Evolutionary conservation across 1,140 invertebrate genomes (phyloP).

Genomic region (Drosophila sp.): DNA sequence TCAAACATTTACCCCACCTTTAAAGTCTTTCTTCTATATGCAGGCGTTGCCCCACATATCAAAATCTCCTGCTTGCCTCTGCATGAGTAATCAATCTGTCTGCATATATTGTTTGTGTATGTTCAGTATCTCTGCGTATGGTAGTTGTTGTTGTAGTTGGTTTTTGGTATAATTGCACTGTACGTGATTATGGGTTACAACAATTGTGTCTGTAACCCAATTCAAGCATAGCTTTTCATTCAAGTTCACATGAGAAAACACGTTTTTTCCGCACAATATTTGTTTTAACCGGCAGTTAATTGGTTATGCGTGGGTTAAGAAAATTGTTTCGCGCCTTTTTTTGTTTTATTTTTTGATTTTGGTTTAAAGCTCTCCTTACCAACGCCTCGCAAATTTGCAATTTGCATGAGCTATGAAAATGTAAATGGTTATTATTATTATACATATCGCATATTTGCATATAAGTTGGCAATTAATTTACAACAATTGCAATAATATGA

Average conservation of each 20-base stretch:
- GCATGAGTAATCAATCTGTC: constrained; percentile 22
- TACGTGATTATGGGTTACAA: constrained; percentile 11
- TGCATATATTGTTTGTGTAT: neutral
- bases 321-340: constrained; percentile 75
- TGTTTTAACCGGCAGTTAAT: constrained; percentile 23
- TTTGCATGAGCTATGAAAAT: constrained; percentile 47
- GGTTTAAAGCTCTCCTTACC: neutral
- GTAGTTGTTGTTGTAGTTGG: constrained; percentile 2
- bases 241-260: constrained; percentile 68
- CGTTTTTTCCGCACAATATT: constrained; percentile 29
- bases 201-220: constrained; percentile 74
- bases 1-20: neutral
- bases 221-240: constrained; percentile 69
- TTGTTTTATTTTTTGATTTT: constrained; percentile 18
- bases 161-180: constrained; percentile 51
- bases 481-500: constrained; percentile 52
- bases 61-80: constrained; percentile 7
- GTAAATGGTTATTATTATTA: constrained; percentile 63
- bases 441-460: constrained; percentile 58
- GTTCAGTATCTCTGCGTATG: neutral
- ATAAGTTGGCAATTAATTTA: constrained; percentile 78
- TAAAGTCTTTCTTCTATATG: neutral
- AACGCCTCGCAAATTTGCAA: constrained; percentile 45
- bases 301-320: constrained; percentile 64
- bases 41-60: constrained; percentile 12